phyloP scores from a whole-genome alignment of 1,140 invertebrate species.

The Macrotrachela quadricornifera region DNA sequence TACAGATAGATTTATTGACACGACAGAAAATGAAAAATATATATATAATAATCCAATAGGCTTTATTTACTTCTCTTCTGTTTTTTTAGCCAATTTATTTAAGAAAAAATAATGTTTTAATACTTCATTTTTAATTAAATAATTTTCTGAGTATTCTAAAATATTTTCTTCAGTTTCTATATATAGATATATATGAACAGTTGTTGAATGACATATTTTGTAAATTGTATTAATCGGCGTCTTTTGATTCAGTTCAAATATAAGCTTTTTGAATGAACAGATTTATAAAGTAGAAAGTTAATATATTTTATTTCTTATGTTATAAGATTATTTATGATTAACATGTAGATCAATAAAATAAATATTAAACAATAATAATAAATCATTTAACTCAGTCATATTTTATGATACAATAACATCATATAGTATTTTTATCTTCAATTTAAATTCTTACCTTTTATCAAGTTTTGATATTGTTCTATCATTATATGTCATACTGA shows the following conservation, averaged over 20 bases:
- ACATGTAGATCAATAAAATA: slow-evolving; percentile 48
- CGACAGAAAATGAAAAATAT: too few species aligned
- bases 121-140: too few species aligned
- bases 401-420: slow-evolving; percentile 73
- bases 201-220: slow-evolving; percentile 53
- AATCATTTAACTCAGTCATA: slow-evolving; percentile 63
- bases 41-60: too few species aligned
- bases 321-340: slow-evolving; percentile 11
- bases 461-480: slow-evolving; percentile 88
- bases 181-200: slow-evolving; percentile 63
- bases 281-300: slow-evolving; percentile 59
- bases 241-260: slow-evolving; percentile 63
- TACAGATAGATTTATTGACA: too few species aligned
- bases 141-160: too few species aligned
- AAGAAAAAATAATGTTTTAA: too few species aligned
- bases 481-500: slow-evolving; percentile 94
- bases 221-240: slow-evolving; percentile 41
- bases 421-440: slow-evolving; percentile 48
- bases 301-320: slow-evolving; percentile 48
- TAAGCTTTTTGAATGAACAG: too few species aligned
- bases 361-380: slow-evolving; percentile 68
- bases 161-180: too few species aligned
- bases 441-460: slow-evolving; percentile 47
- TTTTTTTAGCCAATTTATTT: too few species aligned
- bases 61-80: too few species aligned